phyloP scores from a whole-genome alignment of 2,888 invertebrate species.

The Synanthedon myopaeformis region DNA sequence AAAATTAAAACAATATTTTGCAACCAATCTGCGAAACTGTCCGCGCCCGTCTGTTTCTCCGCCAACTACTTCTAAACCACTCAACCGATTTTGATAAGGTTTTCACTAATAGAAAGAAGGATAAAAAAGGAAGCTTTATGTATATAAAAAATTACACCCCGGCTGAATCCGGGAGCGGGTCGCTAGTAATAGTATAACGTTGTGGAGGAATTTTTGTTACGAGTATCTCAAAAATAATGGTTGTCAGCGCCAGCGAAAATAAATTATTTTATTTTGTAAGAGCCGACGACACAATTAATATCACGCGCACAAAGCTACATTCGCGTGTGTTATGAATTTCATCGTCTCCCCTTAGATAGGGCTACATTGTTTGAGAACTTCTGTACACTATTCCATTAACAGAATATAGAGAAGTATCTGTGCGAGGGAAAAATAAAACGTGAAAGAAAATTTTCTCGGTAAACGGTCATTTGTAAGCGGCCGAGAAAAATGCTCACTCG shows the following conservation, averaged over 20 bases:
- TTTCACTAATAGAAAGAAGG: no score
- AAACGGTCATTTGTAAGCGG: slow-evolving; percentile 63
- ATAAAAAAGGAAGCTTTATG: no score
- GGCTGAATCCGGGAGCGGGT: no score
- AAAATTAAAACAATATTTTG: no score
- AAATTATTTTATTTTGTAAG: not conserved
- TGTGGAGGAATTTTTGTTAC: not conserved
- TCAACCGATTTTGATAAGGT: no score
- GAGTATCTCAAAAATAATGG: not conserved
- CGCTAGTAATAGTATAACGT: not conserved
- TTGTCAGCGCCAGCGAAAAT: not conserved
- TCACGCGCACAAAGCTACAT: slow-evolving; percentile 4
- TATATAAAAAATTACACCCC: no score
- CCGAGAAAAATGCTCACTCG: slow-evolving; percentile 58
- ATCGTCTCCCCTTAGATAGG: slow-evolving; percentile 20
- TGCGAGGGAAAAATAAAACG: slow-evolving; percentile 50
- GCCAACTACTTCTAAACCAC: no score
- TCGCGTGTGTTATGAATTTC: slow-evolving; percentile 20
- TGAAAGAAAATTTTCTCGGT: slow-evolving; percentile 49
- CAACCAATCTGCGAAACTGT: no score
- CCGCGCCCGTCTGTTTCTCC: no score
- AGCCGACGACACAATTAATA: not conserved
- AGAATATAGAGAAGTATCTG: slow-evolving; percentile 51
- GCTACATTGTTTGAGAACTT: slow-evolving; percentile 47
- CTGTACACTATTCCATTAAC: slow-evolving; percentile 56